These are phyloP conservation scores for Cyprinodon variegatus DNA, from an alignment of 2,113 vertebrate genomes.

Conservation along the genomic window DNA sequence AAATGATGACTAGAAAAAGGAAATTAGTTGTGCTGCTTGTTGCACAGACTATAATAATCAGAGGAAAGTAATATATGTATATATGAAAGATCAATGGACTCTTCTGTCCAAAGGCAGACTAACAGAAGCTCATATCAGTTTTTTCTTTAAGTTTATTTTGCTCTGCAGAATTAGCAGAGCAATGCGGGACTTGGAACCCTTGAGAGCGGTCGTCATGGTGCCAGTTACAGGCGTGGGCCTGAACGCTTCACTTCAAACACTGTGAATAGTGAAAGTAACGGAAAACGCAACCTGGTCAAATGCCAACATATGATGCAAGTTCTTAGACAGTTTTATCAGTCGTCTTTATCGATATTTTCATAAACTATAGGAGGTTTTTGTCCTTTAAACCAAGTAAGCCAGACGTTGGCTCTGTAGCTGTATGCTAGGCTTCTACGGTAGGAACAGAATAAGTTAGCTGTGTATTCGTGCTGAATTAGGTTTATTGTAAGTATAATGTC, in stretches of 20 bases:
- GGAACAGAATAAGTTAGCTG: conserved; percentile 67
- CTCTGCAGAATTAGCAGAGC: conserved; percentile 42
- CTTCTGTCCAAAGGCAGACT: conserved; percentile 14
- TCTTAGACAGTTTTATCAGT: conserved; percentile 43
- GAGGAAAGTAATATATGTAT: conserved; percentile 4
- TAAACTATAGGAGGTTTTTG: conserved; percentile 62
- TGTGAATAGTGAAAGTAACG: conserved; percentile 74
- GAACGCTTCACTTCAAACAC: conserved; percentile 75
- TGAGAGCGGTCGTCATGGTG: conserved; percentile 44
- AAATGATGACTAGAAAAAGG: conserved; percentile 24
- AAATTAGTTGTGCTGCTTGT: conserved; percentile 18
- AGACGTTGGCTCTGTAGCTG: conserved; percentile 67
- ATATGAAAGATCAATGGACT: conserved; percentile 23
- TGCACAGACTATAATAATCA: conserved; percentile 24
- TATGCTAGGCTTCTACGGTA: conserved; percentile 55
- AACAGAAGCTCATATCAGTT: conserved; percentile 35
- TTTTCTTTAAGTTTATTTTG: conserved; percentile 51
- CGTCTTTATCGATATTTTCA: conserved; percentile 66
- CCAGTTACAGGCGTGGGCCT: conserved; percentile 55
- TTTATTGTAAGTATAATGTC: conserved; percentile 59
- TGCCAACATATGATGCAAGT: conserved; percentile 60
- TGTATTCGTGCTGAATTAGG: conserved; percentile 68
- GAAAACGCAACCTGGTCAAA: conserved; percentile 37
- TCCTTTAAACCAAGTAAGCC: conserved; percentile 67
- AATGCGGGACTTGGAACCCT: conserved; percentile 49